These are phyloP conservation scores for Rhagonycha lutea DNA, from an alignment of 2,888 invertebrate species.

Conservation along the genomic window DNA sequence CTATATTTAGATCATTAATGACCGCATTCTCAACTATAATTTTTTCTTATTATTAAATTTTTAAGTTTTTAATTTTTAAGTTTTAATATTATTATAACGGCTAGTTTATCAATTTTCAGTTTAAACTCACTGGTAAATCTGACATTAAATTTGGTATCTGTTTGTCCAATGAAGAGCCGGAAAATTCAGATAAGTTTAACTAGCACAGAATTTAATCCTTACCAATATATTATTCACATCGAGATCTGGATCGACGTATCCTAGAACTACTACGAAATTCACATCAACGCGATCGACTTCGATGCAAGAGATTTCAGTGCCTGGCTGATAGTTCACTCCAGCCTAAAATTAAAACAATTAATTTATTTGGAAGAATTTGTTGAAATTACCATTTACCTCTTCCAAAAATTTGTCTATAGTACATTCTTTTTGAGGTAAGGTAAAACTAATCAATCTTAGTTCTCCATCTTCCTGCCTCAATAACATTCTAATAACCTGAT, in stretches of 20 bases:
- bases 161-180: too few species aligned
- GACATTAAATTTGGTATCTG: too few species aligned
- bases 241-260: slow-evolving; percentile 42
- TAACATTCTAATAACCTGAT: slow-evolving; percentile 75
- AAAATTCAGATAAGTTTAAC: too few species aligned
- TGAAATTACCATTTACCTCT: slow-evolving; percentile 60
- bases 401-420: slow-evolving; percentile 81
- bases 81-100: too few species aligned
- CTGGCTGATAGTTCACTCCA: slow-evolving; percentile 70
- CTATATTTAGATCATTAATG: too few species aligned
- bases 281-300: slow-evolving; percentile 75
- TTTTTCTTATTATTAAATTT: too few species aligned
- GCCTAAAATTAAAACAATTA: slow-evolving; percentile 56
- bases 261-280: slow-evolving; percentile 79
- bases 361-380: slow-evolving; percentile 68
- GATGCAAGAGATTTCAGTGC: slow-evolving; percentile 75
- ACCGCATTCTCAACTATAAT: too few species aligned
- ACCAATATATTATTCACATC: slow-evolving; percentile 21
- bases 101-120: too few species aligned
- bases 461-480: slow-evolving; percentile 77
- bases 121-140: too few species aligned
- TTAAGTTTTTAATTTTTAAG: too few species aligned
- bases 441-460: slow-evolving; percentile 80
- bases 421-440: slow-evolving; percentile 79
- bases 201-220: too few species aligned